Conservation (phyloP, 2,797 vertebrate genomes). For the Euphonia xanthogaster region DNA sequence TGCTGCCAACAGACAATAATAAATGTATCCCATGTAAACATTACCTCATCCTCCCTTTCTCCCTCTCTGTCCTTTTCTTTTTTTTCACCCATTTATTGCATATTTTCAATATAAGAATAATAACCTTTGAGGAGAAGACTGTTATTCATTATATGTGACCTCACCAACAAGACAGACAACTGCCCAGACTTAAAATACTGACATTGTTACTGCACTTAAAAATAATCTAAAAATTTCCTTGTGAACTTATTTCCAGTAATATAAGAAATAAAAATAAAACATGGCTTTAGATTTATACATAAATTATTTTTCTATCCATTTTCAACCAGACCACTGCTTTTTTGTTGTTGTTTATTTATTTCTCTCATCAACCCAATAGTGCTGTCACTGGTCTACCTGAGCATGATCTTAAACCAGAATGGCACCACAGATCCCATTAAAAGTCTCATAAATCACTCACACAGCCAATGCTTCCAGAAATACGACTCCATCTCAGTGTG, state of each 20-base stretch:
- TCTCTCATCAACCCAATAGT: not conserved
- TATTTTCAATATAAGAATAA: not conserved
- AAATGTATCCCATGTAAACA: not conserved
- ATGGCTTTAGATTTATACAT: not conserved
- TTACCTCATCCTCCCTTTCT: not conserved
- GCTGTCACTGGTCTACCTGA: not conserved
- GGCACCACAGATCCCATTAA: not conserved
- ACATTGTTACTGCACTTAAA: fast-evolving
- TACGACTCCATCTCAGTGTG: not conserved
- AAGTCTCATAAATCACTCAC: not conserved
- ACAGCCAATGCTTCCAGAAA: not conserved
- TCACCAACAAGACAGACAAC: not conserved
- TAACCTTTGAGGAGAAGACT: not conserved
- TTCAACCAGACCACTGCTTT: not conserved
- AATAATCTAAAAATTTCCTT: not conserved
- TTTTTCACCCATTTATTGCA: not conserved
- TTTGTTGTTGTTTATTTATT: not conserved
- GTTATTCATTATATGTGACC: not conserved
- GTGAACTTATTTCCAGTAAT: not conserved
- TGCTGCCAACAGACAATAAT: not conserved
- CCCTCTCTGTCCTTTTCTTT: not conserved
- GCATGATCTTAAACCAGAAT: not conserved
- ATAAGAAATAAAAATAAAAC: not conserved
- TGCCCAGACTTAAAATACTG: not conserved
- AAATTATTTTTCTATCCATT: not conserved